These are phyloP conservation scores for Ips typographus DNA, from an alignment of 1,140 invertebrate genomes.

Conservation along the genomic window DNA sequence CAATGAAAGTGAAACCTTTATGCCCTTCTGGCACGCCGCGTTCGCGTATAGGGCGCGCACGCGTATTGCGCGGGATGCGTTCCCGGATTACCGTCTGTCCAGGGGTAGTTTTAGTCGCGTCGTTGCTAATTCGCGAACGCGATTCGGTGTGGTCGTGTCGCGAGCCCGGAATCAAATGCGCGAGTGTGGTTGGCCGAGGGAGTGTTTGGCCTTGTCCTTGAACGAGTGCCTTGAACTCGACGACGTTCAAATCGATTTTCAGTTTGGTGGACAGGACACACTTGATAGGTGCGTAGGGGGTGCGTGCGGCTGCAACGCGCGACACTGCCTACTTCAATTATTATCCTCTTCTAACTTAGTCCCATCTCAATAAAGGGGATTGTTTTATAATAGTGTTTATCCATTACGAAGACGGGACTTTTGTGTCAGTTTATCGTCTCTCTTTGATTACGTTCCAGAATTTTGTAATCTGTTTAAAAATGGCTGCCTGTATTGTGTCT, in stretches of 20 bases:
- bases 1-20: conserved; percentile 34
- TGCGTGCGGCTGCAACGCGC: conserved; percentile 17
- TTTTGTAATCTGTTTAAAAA: no score
- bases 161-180: conserved; percentile 28
- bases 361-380: no score
- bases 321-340: neutral
- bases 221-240: conserved; percentile 52
- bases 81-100: conserved; percentile 16
- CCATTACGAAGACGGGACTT: no score
- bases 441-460: no score
- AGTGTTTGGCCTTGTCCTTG: conserved; percentile 53
- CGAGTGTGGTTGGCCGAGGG: conserved; percentile 32
- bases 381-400: no score
- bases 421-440: no score
- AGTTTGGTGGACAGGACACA: conserved; percentile 34
- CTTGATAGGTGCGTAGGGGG: conserved; percentile 26
- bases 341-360: no score
- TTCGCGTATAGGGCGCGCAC: conserved; percentile 9
- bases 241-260: conserved; percentile 44
- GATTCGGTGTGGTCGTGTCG: conserved; percentile 25
- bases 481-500: no score
- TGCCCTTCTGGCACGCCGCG: conserved; percentile 12
- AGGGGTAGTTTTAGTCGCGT: conserved; percentile 14
- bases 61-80: conserved; percentile 20
- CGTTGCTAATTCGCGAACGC: conserved; percentile 21